A percentile compares a stretch with the other conserved stretches of the same genome.
Evolutionary conservation across 2,797 vertebrate genomes (phyloP).

Genomic region (Peromyscus attwateri): DNA sequence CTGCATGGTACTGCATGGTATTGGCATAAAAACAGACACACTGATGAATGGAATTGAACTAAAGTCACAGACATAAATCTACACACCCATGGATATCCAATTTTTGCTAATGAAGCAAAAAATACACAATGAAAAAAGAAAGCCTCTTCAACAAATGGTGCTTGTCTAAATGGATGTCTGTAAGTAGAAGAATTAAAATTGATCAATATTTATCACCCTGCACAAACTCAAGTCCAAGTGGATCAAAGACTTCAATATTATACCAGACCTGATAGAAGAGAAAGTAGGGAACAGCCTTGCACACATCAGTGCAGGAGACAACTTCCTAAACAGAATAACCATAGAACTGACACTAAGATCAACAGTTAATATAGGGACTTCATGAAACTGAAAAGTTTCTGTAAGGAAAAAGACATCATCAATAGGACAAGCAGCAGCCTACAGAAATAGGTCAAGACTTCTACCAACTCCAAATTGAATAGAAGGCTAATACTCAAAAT

Average conservation of each 20-base stretch:
- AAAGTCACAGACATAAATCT: neutral
- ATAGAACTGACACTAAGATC: neutral
- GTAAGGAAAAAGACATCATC: neutral
- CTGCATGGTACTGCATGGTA: neutral
- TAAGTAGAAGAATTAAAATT: neutral
- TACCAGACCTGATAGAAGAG: neutral
- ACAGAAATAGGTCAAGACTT: neutral
- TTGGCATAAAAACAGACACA: neutral
- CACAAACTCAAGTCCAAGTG: neutral
- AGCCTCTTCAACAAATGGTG: neutral
- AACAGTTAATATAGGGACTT: neutral
- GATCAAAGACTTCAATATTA: neutral
- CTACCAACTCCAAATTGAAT: neutral
- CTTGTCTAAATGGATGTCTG: neutral
- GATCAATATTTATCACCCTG: neutral
- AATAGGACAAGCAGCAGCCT: neutral
- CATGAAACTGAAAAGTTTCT: neutral
- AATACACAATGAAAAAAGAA: neutral
- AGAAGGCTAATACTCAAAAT: neutral
- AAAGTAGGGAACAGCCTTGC: neutral
- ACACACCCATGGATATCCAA: neutral
- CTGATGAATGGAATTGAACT: neutral
- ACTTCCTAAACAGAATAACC: neutral
- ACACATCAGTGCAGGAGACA: neutral
- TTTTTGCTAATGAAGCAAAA: neutral